Conservation (phyloP, 2,797 vertebrate species). For the Odontamblyopus lacepedii region DNA sequence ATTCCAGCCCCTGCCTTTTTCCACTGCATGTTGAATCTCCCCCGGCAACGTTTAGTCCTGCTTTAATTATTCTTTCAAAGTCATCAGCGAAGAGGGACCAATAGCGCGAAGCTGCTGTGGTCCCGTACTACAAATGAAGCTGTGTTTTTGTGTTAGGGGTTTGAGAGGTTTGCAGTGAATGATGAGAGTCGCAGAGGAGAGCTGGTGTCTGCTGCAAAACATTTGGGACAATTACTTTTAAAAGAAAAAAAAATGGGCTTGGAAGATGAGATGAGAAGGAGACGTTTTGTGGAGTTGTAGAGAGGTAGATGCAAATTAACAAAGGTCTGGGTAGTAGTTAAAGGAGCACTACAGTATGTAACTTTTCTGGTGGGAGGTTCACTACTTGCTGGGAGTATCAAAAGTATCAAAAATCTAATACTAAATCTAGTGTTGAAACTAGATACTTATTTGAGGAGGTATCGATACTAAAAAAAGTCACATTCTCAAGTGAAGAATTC, state of each 20-base stretch:
- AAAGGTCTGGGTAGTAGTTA: neutral
- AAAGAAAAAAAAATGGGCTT: conserved; percentile 4
- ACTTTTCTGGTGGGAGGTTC: neutral
- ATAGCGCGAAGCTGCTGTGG: conserved; percentile 35
- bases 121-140: conserved; percentile 51
- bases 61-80: conserved; percentile 79
- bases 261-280: neutral
- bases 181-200: conserved; percentile 15
- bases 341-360: neutral
- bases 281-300: neutral
- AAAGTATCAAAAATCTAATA: too few species aligned
- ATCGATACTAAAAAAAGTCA: too few species aligned
- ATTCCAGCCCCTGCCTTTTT: conserved; percentile 53
- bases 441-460: too few species aligned
- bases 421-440: too few species aligned
- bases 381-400: neutral
- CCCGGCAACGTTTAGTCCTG: conserved; percentile 67
- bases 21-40: conserved; percentile 79
- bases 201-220: conserved; percentile 14
- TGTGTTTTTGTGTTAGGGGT: conserved; percentile 43
- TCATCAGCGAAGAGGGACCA: conserved; percentile 68
- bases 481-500: too few species aligned
- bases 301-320: conserved; percentile 14
- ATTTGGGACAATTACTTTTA: conserved; percentile 7
- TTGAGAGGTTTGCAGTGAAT: conserved; percentile 39